A percentile compares a stretch with the other conserved stretches of the same genome.
Evolutionary conservation across 2,888 invertebrate genomes (phyloP).

Genomic region (Athetis lepigone): DNA sequence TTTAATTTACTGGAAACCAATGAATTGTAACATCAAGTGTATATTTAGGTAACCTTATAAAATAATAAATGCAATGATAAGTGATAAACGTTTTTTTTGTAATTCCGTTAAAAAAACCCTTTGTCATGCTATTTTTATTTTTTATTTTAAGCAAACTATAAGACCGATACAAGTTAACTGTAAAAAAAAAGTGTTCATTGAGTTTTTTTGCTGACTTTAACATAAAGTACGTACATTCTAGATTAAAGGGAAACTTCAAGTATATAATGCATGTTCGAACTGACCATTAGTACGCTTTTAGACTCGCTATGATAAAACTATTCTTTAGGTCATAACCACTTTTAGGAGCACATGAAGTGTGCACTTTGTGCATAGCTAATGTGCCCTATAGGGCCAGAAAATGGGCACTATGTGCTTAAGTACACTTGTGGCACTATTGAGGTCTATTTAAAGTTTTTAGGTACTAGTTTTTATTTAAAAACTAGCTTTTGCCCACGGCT

Average conservation of each 20-base stretch:
- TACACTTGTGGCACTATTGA: neutral
- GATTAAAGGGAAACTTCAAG: conserved; percentile 10
- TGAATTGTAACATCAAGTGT: no score
- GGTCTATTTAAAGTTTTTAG: neutral
- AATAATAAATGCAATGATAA: no score
- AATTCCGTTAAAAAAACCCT: no score
- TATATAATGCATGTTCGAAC: conserved; percentile 15
- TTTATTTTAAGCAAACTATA: no score
- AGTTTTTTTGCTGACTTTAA: no score
- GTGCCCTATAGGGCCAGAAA: neutral
- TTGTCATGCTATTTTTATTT: no score
- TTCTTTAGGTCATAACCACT: conserved; percentile 12
- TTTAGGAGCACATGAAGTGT: conserved; percentile 20
- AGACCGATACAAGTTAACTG: no score
- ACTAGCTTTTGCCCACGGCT: no score
- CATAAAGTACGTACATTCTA: neutral
- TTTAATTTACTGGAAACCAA: no score
- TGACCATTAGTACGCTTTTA: conserved; percentile 26
- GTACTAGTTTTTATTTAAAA: neutral
- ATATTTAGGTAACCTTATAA: no score
- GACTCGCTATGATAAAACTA: neutral
- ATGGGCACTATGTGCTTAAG: neutral
- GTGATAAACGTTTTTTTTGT: no score
- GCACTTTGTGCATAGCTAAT: conserved; percentile 17
- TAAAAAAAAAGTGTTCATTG: neutral